Evolutionary conservation across 2,888 invertebrate species (phyloP).

Genomic region (Oconnorella tubifera): DNA sequence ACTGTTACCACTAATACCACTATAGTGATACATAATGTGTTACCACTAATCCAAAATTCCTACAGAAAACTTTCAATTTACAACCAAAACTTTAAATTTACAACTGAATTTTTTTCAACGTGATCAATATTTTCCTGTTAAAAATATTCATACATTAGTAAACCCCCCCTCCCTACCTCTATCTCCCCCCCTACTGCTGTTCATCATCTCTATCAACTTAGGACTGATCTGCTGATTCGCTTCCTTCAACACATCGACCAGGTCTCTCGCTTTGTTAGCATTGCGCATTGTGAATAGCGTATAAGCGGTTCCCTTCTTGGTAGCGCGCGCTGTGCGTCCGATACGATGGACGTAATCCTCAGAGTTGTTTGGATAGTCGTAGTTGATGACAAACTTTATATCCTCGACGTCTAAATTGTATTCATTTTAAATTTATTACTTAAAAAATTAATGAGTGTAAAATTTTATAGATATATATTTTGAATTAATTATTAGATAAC

Average conservation of each 20-base stretch:
- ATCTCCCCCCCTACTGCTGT: conserved; percentile 55
- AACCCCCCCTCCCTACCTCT: conserved; percentile 57
- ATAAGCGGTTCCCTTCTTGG: conserved; percentile 76
- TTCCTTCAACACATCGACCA: conserved; percentile 82
- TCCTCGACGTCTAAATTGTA: conserved; percentile 71
- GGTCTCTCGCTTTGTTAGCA: conserved; percentile 75
- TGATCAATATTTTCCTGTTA: too few species aligned
- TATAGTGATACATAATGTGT: too few species aligned
- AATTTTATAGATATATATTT: too few species aligned
- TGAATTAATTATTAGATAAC: too few species aligned
- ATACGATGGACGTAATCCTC: conserved; percentile 95
- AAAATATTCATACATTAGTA: too few species aligned
- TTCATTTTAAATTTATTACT: too few species aligned
- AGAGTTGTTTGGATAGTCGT: conserved; percentile 87
- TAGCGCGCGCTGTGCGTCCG: conserved; percentile 92
- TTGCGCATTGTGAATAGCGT: conserved; percentile 74
- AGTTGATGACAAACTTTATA: conserved; percentile 77
- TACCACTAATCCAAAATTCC: too few species aligned
- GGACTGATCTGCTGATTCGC: conserved; percentile 77
- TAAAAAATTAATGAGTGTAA: too few species aligned
- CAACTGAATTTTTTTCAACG: too few species aligned
- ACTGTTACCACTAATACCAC: too few species aligned
- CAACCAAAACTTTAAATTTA: too few species aligned
- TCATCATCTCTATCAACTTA: conserved; percentile 69
- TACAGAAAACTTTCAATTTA: too few species aligned